Conservation (phyloP, 2,113 vertebrate genomes). For the Andinoacara biseriatus region DNA sequence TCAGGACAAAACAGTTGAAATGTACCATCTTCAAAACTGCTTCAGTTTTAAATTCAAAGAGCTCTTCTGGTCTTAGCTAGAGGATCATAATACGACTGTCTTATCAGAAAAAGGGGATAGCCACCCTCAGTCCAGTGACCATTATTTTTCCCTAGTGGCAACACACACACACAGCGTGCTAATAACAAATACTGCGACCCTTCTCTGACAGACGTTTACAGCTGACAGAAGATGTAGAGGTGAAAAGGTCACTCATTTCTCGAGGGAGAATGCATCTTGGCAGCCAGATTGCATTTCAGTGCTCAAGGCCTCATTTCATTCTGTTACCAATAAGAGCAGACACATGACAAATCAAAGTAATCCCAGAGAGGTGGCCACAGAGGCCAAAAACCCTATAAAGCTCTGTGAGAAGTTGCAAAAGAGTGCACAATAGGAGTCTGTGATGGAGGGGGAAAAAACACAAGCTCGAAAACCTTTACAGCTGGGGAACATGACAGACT, state of each 20-base stretch:
- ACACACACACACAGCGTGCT: background rate
- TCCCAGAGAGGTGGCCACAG: conserved; percentile 18
- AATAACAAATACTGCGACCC: conserved; percentile 43
- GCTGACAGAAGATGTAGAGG: conserved; percentile 47
- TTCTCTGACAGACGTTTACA: conserved; percentile 54
- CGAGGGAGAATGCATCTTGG: conserved; percentile 44
- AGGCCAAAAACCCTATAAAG: conserved; percentile 10
- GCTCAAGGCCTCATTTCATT: conserved; percentile 50
- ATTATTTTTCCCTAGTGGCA: conserved; percentile 43
- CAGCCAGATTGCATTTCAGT: conserved; percentile 60
- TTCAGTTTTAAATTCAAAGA: conserved; percentile 1
- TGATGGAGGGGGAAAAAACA: background rate
- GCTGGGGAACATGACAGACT: conserved; percentile 32
- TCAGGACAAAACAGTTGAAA: background rate
- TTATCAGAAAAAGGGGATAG: conserved; percentile 3
- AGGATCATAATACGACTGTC: conserved; percentile 40
- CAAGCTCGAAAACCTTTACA: conserved; percentile 28
- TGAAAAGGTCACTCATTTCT: conserved; percentile 66
- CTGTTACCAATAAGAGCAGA: conserved; percentile 42
- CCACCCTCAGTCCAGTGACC: conserved; percentile 33
- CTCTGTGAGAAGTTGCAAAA: conserved; percentile 1
- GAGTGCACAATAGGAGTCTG: background rate
- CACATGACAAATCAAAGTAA: conserved; percentile 40
- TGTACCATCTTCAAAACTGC: background rate
- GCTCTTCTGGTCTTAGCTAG: conserved; percentile 20